These are phyloP conservation scores for Porites australiensis DNA, from an alignment of 64 coral and sea anemone genomes.

Conservation along the genomic window DNA sequence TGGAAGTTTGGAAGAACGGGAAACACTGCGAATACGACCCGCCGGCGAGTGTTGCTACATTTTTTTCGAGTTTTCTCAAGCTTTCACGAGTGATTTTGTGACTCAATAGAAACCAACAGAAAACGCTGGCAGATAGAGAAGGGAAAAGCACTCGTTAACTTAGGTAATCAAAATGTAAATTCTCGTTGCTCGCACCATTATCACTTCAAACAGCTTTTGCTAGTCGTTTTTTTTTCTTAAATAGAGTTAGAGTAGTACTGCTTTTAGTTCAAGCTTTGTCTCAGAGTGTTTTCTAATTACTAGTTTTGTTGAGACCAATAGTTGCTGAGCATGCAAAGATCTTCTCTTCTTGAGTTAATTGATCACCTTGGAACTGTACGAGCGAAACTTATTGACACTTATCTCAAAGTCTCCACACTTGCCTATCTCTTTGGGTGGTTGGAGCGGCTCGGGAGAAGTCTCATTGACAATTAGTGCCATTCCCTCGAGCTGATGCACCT, in stretches of 20 bases:
- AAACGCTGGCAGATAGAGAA: too few species aligned
- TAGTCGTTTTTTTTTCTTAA: too few species aligned
- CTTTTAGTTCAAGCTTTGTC: not conserved
- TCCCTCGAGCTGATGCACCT: slow-evolving; percentile 57
- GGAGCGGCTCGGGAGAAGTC: not conserved
- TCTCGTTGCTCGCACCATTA: too few species aligned
- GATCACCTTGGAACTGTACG: not conserved
- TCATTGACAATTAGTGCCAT: slow-evolving; percentile 76
- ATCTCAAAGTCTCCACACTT: slow-evolving; percentile 46
- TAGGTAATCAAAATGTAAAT: too few species aligned
- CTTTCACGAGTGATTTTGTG: not conserved
- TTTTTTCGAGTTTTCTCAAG: not conserved
- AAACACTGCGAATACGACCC: too few species aligned
- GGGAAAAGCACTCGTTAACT: too few species aligned
- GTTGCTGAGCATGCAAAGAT: not conserved
- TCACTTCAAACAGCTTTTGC: too few species aligned
- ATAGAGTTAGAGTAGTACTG: not conserved
- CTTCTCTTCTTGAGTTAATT: not conserved
- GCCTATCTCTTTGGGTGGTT: not conserved
- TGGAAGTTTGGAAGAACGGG: too few species aligned
- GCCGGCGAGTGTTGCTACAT: not conserved
- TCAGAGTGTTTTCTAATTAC: not conserved
- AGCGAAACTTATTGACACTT: not conserved
- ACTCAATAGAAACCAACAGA: too few species aligned
- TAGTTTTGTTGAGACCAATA: not conserved